Conservation (phyloP, 2,797 vertebrate species). For the Chelidonichthys spinosus region DNA sequence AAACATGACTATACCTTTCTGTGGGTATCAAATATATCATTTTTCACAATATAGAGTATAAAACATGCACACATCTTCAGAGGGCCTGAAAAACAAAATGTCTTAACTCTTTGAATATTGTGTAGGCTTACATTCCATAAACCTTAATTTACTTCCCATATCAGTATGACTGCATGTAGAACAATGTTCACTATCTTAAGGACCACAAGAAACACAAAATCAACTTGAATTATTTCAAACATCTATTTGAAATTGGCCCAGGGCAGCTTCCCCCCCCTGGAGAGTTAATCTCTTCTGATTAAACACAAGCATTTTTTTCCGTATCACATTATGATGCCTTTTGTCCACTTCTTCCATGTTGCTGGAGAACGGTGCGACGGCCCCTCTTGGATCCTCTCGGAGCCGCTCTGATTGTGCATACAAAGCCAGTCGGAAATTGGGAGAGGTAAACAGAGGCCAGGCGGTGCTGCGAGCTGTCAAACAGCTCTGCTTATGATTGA, state of each 20-base stretch:
- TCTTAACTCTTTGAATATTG: not conserved
- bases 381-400: conserved; percentile 49
- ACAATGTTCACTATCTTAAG: not conserved
- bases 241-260: conserved; percentile 18
- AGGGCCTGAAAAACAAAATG: conserved; percentile 13
- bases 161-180: conserved; percentile 1
- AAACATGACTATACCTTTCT: not conserved
- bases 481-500: conserved; percentile 85
- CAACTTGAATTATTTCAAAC: conserved; percentile 22
- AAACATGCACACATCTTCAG: conserved; percentile 2
- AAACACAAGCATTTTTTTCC: conserved; percentile 38
- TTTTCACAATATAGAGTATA: not conserved
- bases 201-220: conserved; percentile 17
- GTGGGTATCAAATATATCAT: not conserved
- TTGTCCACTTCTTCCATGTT: conserved; percentile 15
- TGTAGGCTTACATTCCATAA: not conserved
- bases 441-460: conserved; percentile 85
- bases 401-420: conserved; percentile 79
- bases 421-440: conserved; percentile 82
- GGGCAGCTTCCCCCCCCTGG: not conserved
- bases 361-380: conserved; percentile 32
- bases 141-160: not conserved
- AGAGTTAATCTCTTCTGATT: conserved; percentile 48
- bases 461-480: conserved; percentile 84
- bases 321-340: conserved; percentile 6